phyloP scores from a whole-genome alignment of 1,140 invertebrate species.

The Solenopsis invicta region DNA sequence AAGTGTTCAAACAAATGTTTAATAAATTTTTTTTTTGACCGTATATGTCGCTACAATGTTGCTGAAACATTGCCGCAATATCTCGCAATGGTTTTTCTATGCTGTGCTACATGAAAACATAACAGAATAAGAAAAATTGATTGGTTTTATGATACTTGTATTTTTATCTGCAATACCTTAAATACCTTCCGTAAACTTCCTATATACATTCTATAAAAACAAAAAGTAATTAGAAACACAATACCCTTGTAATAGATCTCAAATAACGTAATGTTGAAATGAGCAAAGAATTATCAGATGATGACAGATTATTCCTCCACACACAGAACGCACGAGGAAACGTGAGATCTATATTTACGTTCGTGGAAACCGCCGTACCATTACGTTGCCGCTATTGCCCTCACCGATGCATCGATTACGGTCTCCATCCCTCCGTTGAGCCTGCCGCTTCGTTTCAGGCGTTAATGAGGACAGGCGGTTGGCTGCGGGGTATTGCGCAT shows the following conservation, averaged over 20 bases:
- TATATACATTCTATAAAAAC: no score
- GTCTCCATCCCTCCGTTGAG: conserved; percentile 39
- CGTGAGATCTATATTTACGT: conserved; percentile 81
- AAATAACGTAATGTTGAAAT: neutral
- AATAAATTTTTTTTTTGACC: no score
- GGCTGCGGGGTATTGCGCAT: conserved; percentile 84
- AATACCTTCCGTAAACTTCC: neutral
- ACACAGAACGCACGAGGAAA: neutral
- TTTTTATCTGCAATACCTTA: neutral
- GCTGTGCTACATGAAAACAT: no score
- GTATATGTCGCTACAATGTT: no score
- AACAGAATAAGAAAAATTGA: neutral
- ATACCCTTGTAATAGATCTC: neutral
- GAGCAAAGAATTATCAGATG: neutral
- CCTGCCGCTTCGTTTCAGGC: conserved; percentile 72
- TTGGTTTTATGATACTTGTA: neutral
- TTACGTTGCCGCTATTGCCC: conserved; percentile 7
- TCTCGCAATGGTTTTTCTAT: no score
- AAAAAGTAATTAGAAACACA: neutral
- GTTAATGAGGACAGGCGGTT: conserved; percentile 84
- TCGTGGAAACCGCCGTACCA: neutral
- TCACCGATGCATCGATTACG: conserved; percentile 26
- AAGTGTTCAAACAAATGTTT: no score
- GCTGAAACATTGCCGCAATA: no score
- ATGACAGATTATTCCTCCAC: neutral